Evolutionary conservation across 1,140 invertebrate species (phyloP), one percentile per base, ranked within the genome.

Genomic region (Drosophila simulans): DNA sequence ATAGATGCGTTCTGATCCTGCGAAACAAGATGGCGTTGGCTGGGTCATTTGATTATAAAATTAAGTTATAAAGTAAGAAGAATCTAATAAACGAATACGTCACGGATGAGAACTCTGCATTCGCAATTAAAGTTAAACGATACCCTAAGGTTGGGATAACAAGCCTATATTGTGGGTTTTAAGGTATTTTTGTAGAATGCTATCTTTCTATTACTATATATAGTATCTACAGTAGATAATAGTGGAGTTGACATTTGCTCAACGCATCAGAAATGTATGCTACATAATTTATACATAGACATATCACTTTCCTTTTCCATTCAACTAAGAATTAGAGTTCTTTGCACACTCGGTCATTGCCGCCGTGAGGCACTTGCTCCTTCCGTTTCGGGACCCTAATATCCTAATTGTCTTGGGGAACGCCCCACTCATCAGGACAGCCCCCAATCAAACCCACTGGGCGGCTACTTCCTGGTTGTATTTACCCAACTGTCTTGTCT

Each of bases 181-280:
- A 1, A 27, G 27, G 27, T 31, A 31, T 27, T 7, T 27, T 27
- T 27, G 25, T 5, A 27, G 25, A 27, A 27, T 27, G 5, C 5
- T 27, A 5, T 27, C 25, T 27, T 5, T 27, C 25, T 27, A 27
- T 0, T 27, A 27, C 25, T 27, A 5, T 27, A 5, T 5, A 20
- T 20, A 20, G 20, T 20, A 20, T 2, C 20, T 20, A 22, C 3
- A 22, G 20, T 22, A 22, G 20, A 0, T 22, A 22, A 3, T 17
- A 17, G 17, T 17, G 17, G 17, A 17, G 17, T 17, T 17, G 17
- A 17, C 17, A 17, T 17, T 2, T 66, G 49, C 59, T 42, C 35
- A 42, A 17, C 54, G 59, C 60, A 79, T 69, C 83, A 57, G 58
- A 60, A 72, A 86, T 88, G 69, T 82, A 88, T 86, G 82, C 83